Base-by-base conservation (phyloP, 2,113 vertebrate genomes). In the Panthera tigris region DNA sequence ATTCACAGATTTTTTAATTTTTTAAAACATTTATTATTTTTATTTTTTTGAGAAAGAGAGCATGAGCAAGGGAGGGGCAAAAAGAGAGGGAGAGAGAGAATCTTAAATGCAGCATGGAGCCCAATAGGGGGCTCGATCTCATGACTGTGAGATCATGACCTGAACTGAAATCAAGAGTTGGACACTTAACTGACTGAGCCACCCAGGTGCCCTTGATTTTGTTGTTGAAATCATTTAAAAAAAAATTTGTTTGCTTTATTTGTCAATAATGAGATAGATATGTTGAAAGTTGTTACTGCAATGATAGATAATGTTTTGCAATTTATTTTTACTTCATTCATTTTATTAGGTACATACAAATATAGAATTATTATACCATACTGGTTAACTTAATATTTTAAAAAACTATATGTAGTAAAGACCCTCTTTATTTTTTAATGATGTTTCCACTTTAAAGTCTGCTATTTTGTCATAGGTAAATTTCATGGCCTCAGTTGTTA, bases 401-500 rank as follows among this genome's bases (percentile, higher is more conserved):
- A 52, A 74, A 86, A 85, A 39, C 41, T 29, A 76, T 81, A 39
- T 78, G 36, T n/a, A 74, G 21, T 65, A 85, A 5, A 80, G 14
- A 93, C 1, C 16, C 29, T 39, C 8, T 97, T 87, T 90, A 57
- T 68, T 8, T 8, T 91, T 96, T 36, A 76, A 27, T 29, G 65
- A 76, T 91, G 36, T 89, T 91, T 94, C 52, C 82, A 36, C 27
- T 94, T 96, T 93, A 92, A 97, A 80, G 48, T 92, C 13, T 74
- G 39, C 12, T 95, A 27, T 91, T 94, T 93, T 88, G 50, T 83
- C 41, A 55, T 71, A 50, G 45, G 31, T 87, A 93, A 89, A 96
- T 83, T 95, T 97, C 91, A 95, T 48, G 27, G 1, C 19, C 21
- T 13, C 13, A 36, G 4, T 45, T 81, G 12, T 39, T 39, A 69